phyloP scores from a whole-genome alignment of 1,140 invertebrate species.

The Nasonia longicornis region DNA sequence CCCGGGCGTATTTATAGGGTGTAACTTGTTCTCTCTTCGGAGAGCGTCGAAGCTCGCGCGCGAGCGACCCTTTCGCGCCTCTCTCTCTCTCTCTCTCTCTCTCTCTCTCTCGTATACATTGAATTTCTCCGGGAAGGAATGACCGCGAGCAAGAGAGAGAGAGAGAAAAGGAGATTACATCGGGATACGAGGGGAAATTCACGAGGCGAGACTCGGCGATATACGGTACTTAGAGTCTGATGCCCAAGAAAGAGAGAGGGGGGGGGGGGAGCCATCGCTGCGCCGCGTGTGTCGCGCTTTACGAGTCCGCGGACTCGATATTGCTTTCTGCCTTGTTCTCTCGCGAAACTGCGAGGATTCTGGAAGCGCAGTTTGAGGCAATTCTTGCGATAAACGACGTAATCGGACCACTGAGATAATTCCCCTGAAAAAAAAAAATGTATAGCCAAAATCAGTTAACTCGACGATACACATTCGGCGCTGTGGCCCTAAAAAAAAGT shows the following conservation, averaged over 20 bases:
- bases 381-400: too few species aligned
- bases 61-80: conserved; percentile 37
- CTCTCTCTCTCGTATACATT: conserved; percentile 46
- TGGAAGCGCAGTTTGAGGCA: too few species aligned
- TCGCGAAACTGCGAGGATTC: too few species aligned
- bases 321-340: background rate
- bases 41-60: conserved; percentile 33
- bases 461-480: too few species aligned
- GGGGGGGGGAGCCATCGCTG: background rate
- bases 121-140: conserved; percentile 19
- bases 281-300: background rate
- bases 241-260: background rate
- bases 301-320: background rate
- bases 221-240: conserved; percentile 50
- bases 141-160: conserved; percentile 7
- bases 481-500: background rate
- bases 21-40: conserved; percentile 63
- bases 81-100: conserved; percentile 48
- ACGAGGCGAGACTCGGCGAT: conserved; percentile 51
- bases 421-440: too few species aligned
- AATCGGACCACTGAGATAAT: too few species aligned
- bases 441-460: too few species aligned
- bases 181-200: conserved; percentile 63
- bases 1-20: conserved; percentile 66
- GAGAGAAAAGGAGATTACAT: conserved; percentile 53